Evolutionary conservation across 2,888 invertebrate genomes (phyloP), one percentile per base, ranked within the genome.

Genomic region (Chamaedrilus cognettii): DNA sequence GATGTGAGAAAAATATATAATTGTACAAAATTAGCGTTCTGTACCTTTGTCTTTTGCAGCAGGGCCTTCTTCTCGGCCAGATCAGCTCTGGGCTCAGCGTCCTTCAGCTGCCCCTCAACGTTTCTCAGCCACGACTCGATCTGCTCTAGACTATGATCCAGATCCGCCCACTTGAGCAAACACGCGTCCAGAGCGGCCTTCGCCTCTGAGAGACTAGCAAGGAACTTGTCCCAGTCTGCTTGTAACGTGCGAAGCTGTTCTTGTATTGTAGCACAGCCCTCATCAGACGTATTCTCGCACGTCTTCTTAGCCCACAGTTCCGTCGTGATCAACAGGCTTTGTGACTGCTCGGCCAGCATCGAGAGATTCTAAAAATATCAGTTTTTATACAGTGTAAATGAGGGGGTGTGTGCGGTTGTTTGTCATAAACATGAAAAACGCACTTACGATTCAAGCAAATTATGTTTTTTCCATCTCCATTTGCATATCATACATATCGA

Each of bases 101-200:
- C 80, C 30, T 76, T 68, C 28, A 82, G 72, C 85, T 95, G 93
- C 3, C 93, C 92, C 86, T 96, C 95, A 76, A 94, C 89, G 78
- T 96, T 96, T 35, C 90, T 90, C 69, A 97, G 92, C 95, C 96
- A 96, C 87, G 94, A 92, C 78, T 94, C 92, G 23, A 96, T 91
- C 83, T 96, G 94, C 80, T 96, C 95, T 84, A 94, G 93, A 3
- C 92, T 91, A 49, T 91, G 87, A n/a, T 92, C 91, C 80, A 96
- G 96, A 80, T 96, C 95, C 55, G 92, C 91, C 81, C 96, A 94
- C 80, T 96, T 94, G 74, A 92, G 87, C 34, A 96, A 87, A 79
- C 95, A 95, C 75, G 94, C 92, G 79, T 96, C 96, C 64, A 96
- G 86, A 0, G 92, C 91, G 77, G 84, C 84, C 84, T 96, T 95